phyloP scores from a whole-genome alignment of 2,113 vertebrate genomes.

The Pholis gunnellus region DNA sequence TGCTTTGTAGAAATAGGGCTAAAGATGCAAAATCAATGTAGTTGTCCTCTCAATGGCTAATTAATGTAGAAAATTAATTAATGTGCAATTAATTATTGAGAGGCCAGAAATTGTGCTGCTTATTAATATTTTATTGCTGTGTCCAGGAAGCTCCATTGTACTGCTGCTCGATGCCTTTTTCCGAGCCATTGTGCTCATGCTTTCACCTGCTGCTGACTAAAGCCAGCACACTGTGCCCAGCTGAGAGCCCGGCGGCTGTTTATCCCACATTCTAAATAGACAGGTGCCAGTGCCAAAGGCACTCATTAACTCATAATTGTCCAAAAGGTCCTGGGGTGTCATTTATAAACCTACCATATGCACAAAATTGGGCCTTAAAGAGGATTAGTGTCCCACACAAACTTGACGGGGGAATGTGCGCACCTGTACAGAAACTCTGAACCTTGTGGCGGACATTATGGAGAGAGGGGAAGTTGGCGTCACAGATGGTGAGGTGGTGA shows the following conservation, averaged over 20 bases:
- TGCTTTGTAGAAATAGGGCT: background rate
- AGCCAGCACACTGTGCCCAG: constrained; percentile 5
- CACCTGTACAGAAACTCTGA: too few relatives aligned
- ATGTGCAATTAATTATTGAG: background rate
- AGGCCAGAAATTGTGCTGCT: background rate
- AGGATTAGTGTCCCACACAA: background rate
- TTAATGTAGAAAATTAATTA: background rate
- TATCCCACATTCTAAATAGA: constrained; percentile 5
- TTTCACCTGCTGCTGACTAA: constrained; percentile 24
- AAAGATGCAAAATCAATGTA: background rate
- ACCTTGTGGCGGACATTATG: too few relatives aligned
- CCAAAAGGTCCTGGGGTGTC: background rate
- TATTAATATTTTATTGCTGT: constrained; percentile 9
- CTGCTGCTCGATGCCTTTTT: background rate
- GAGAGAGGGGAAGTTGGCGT: too few relatives aligned
- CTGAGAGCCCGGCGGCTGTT: constrained; percentile 16
- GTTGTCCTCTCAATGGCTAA: background rate
- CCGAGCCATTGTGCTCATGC: background rate
- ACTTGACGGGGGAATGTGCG: too few relatives aligned
- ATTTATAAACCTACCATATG: background rate
- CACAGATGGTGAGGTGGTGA: too few relatives aligned
- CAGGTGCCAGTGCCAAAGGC: constrained; percentile 16
- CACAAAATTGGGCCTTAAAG: too few relatives aligned
- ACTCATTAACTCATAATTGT: constrained; percentile 3
- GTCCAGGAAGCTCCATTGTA: constrained; percentile 17